Evolutionary conservation across 2,888 invertebrate species (phyloP).

Genomic region (Dyspetes luteomarginatus): DNA sequence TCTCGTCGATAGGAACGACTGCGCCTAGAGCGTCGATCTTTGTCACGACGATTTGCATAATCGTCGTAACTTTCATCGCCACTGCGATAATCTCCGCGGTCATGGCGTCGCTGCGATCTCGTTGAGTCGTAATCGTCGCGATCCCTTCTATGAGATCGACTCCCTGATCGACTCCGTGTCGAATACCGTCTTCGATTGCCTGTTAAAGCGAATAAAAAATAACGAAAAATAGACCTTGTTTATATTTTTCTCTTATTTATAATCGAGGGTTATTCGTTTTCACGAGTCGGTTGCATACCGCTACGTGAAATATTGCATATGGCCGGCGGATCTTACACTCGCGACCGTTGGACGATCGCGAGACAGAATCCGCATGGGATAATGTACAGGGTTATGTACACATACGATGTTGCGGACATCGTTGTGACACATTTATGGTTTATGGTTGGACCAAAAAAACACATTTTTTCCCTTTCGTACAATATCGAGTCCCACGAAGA

Average conservation of each 20-base stretch:
- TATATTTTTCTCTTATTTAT: background rate
- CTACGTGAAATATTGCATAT: conserved; percentile 26
- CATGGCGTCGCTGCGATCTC: conserved; percentile 19
- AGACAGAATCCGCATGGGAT: conserved; percentile 49
- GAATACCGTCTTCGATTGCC: conserved; percentile 12
- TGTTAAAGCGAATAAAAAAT: conserved; percentile 2
- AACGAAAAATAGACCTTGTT: conserved; percentile 3
- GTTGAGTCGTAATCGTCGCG: conserved; percentile 39
- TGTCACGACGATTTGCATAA: conserved; percentile 28
- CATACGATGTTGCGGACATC: conserved; percentile 49
- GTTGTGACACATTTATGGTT: conserved; percentile 35
- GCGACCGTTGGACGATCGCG: conserved; percentile 45
- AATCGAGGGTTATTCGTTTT: background rate
- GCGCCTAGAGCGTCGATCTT: conserved; percentile 34
- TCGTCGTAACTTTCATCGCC: conserved; percentile 11
- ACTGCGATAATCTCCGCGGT: conserved; percentile 6
- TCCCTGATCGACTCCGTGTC: conserved; percentile 39
- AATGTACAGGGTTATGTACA: conserved; percentile 47
- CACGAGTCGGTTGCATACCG: background rate
- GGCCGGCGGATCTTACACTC: conserved; percentile 34
- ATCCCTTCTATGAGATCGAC: conserved; percentile 15
- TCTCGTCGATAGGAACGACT: conserved; percentile 13
- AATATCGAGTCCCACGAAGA: conserved; percentile 18
- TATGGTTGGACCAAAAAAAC: conserved; percentile 54
- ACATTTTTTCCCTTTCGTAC: conserved; percentile 18